Evolutionary conservation across 2,797 vertebrate genomes (phyloP).

Genomic region (Prionace glauca): DNA sequence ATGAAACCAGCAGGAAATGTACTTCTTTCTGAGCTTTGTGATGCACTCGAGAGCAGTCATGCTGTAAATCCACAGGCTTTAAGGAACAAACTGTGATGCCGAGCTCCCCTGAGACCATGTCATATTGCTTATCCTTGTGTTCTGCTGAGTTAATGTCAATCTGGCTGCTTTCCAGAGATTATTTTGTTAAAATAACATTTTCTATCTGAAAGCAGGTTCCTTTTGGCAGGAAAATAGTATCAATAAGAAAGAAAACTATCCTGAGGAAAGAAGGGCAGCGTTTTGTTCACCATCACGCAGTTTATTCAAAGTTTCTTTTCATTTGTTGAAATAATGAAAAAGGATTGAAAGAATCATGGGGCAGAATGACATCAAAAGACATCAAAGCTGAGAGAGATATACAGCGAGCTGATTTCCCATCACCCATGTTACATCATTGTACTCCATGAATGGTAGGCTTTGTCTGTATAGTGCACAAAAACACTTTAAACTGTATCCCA

Average conservation of each 20-base stretch:
- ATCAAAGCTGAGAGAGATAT: background rate
- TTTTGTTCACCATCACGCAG: background rate
- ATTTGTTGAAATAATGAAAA: background rate
- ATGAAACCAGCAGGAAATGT: background rate
- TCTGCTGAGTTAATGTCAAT: background rate
- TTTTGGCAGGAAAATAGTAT: background rate
- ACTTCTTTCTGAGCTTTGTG: background rate
- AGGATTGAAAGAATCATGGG: background rate
- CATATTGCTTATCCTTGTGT: background rate
- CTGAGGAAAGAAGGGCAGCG: background rate
- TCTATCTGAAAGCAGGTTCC: background rate
- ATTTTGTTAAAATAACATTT: background rate
- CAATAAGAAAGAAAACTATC: background rate
- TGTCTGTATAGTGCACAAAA: too few species aligned
- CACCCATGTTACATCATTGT: background rate
- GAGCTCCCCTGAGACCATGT: background rate
- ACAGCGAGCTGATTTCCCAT: background rate
- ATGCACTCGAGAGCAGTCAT: background rate
- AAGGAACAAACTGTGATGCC: background rate
- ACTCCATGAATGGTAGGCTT: background rate
- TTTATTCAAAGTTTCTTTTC: background rate
- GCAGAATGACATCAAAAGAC: background rate
- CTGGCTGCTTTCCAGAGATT: background rate
- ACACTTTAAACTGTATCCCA: too few species aligned
- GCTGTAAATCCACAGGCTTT: conserved; percentile 9